Conservation (phyloP, 2,797 vertebrate genomes). For the Crenuchus spilurus region DNA sequence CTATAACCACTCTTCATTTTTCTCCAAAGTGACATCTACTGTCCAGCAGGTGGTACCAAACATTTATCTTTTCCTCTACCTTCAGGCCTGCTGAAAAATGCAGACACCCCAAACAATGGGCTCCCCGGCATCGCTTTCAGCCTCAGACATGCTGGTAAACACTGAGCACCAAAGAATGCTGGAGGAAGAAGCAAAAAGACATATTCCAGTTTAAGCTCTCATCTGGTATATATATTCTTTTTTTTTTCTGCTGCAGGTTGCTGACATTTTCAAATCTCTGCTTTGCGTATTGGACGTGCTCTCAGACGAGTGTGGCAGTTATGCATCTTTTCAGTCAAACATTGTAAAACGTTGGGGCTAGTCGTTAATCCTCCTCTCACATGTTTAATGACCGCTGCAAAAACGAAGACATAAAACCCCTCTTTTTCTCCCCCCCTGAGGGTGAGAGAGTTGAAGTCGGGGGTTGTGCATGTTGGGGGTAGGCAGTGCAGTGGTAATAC, state of each 20-base stretch:
- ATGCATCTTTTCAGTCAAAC: constrained; percentile 65
- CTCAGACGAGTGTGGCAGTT: constrained; percentile 39
- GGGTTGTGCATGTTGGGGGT: constrained; percentile 30
- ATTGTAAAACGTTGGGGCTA: constrained; percentile 63
- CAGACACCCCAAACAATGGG: constrained; percentile 48
- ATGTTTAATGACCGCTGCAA: constrained; percentile 67
- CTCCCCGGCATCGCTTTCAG: constrained; percentile 50
- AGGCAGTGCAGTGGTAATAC: constrained; percentile 9
- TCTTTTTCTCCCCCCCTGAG: constrained; percentile 20
- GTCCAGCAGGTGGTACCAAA: constrained; percentile 78
- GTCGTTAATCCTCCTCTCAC: constrained; percentile 65
- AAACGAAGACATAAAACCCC: constrained; percentile 55
- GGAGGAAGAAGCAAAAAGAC: constrained; percentile 44
- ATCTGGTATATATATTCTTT: constrained; percentile 23
- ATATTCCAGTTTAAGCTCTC: constrained; percentile 46
- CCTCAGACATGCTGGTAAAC: constrained; percentile 46
- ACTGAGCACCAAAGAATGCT: constrained; percentile 28
- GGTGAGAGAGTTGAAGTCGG: constrained; percentile 33
- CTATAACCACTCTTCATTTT: constrained; percentile 55
- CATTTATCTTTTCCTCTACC: constrained; percentile 66
- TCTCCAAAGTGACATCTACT: constrained; percentile 61
- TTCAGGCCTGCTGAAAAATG: constrained; percentile 51
- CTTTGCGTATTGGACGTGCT: constrained; percentile 35
- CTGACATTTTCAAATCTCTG: constrained; percentile 54
- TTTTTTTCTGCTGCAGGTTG: constrained; percentile 35